These are phyloP conservation scores for Podarcis raffonei DNA, from an alignment of 2,113 vertebrate genomes.

Conservation along the genomic window DNA sequence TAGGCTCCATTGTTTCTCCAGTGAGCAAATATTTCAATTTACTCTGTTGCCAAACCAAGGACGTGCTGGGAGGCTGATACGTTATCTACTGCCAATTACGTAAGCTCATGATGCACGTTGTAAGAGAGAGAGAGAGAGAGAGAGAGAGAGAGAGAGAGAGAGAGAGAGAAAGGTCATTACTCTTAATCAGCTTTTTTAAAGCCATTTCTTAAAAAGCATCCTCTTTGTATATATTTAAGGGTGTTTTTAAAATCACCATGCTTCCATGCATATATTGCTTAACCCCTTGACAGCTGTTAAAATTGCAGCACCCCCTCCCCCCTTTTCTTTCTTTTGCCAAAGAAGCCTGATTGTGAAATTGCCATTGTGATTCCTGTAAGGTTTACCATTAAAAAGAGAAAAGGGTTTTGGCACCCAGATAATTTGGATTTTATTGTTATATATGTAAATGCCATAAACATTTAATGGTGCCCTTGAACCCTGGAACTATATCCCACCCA, in stretches of 20 bases:
- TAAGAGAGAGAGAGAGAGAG: constrained; percentile 26
- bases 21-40: constrained; percentile 72
- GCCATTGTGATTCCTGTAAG: neutral
- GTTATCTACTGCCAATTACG: constrained; percentile 70
- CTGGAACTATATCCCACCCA: neutral
- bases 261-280: neutral
- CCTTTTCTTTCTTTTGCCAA: constrained; percentile 30
- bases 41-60: constrained; percentile 71
- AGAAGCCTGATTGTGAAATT: neutral
- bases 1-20: constrained; percentile 57
- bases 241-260: constrained; percentile 3
- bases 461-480: no score
- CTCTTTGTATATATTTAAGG: constrained; percentile 48
- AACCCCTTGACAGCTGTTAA: constrained; percentile 62
- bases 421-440: neutral
- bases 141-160: constrained; percentile 15
- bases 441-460: neutral
- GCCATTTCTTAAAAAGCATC: constrained; percentile 28
- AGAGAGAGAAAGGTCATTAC: constrained; percentile 50
- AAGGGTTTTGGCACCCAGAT: neutral
- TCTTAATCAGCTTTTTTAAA: constrained; percentile 45
- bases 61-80: constrained; percentile 65
- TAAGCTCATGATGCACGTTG: constrained; percentile 69
- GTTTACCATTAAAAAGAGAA: neutral
- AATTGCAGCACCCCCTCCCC: neutral